Evolutionary conservation across 2,888 invertebrate species (phyloP), one percentile per base, ranked within the genome.

Genomic region (Ophion slaviceki): DNA sequence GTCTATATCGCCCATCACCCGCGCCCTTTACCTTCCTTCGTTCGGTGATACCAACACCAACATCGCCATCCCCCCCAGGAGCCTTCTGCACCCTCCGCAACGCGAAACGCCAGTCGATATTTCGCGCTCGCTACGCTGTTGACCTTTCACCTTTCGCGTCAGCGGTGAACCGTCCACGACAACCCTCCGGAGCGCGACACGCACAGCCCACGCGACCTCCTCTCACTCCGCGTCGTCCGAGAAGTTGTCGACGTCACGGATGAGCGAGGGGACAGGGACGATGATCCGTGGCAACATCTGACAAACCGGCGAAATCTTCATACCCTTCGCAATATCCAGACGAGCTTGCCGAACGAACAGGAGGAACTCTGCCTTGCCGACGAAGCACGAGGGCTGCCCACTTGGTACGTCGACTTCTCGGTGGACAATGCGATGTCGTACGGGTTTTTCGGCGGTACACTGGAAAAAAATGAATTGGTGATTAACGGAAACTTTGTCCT

Each of bases 81-180:
- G 68, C 61, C 62, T 53, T 24, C 62, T 81, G 24, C 78, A 85
- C 86, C 90, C 81, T 87, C 64, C 59, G 71, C 80, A 59, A 71
- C 70, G 67, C 78, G 76, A 75, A 85, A 77, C 79, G 74, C 86
- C 87, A 92, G 92, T 92, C 92, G 91, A 92, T 92, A 92, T 91
- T 91, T 86, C 86, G 86, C 88, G 78, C 87, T 88, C 84, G 88
- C 87, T 89, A 88, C 89, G 7, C 53, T 90, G 89, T 89, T 91
- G 91, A 92, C 92, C 92, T 92, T 92, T 92, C 89, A 91, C 91
- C 90, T 91, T 91, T 91, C 77, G 61, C 80, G 62, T 64, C 67
- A 74, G 59, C 85, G 72, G 68, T 68, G 61, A 86, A 80, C 79
- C 82, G 45, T 68, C 81, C 71, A 75, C 24, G 32, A 68, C 64